Percentiles rank a stretch among this genome's conserved stretches.
phyloP scores from a whole-genome alignment of 2,113 vertebrate genomes.

The Gasterosteus nipponicus region DNA sequence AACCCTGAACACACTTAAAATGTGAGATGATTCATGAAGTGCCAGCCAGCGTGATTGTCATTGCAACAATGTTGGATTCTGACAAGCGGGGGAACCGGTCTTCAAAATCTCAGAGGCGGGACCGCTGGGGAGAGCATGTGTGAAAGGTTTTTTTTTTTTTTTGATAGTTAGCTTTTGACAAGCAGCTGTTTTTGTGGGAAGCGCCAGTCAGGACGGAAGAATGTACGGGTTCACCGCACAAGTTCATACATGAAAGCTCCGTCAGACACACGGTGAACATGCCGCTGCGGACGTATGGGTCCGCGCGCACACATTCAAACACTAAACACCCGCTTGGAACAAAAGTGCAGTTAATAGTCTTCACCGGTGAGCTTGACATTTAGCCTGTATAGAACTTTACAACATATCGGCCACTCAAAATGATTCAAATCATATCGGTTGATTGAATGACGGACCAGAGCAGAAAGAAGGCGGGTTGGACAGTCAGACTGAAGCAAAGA shows the following conservation, averaged over 20 bases:
- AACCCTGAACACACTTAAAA: not conserved
- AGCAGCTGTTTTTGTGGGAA: constrained; percentile 52
- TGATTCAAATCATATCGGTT: not conserved
- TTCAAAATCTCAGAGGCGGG: constrained; percentile 29
- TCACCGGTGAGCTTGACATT: not conserved
- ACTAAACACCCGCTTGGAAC: not conserved
- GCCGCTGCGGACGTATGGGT: not conserved
- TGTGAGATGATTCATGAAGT: not conserved
- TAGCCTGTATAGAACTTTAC: not conserved
- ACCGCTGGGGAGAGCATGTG: not conserved
- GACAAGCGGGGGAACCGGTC: constrained; percentile 53
- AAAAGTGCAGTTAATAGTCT: not conserved
- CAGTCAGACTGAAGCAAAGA: constrained; percentile 5
- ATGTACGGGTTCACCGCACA: constrained; percentile 16
- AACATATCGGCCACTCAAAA: not conserved
- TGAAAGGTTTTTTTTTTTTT: not conserved
- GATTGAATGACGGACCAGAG: not conserved
- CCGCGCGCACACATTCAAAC: not conserved
- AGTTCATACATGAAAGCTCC: not conserved
- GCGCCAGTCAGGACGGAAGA: not conserved
- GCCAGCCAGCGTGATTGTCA: constrained; percentile 41
- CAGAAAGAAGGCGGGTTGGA: no score
- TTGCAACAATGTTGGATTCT: constrained; percentile 34
- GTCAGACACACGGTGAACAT: constrained; percentile 4
- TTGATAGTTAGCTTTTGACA: constrained; percentile 5